These are phyloP conservation scores for Osmerus eperlanus DNA, from an alignment of 2,113 vertebrate species.

Conservation along the genomic window DNA sequence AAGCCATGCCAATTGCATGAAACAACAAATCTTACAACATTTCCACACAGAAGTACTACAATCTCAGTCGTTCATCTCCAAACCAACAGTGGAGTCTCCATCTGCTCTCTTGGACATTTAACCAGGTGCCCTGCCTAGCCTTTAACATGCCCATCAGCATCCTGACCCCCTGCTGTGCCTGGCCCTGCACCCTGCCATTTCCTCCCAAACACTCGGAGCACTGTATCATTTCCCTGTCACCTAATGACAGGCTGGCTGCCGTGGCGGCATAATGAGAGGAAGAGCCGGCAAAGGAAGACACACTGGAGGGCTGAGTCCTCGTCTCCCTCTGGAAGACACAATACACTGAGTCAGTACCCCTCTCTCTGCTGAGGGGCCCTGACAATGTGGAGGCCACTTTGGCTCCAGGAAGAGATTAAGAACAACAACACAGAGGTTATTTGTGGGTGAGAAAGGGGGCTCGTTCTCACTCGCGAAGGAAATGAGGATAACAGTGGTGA, in stretches of 20 bases:
- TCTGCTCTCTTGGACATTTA: conserved; percentile 58
- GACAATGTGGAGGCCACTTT: conserved; percentile 86
- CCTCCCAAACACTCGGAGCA: conserved; percentile 88
- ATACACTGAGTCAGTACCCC: conserved; percentile 77
- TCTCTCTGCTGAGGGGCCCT: conserved; percentile 81
- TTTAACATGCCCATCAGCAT: conserved; percentile 89
- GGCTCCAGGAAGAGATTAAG: conserved; percentile 91
- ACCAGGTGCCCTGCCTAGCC: conserved; percentile 68
- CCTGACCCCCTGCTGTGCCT: conserved; percentile 84
- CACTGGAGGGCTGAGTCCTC: conserved; percentile 29
- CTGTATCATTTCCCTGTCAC: conserved; percentile 98
- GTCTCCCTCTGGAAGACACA: conserved; percentile 83
- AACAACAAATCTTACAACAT: too few relatives aligned
- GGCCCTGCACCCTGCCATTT: conserved; percentile 90
- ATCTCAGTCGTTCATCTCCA: not conserved
- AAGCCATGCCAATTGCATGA: too few relatives aligned
- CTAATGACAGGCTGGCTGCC: conserved; percentile 94
- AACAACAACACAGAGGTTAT: conserved; percentile 84
- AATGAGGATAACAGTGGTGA: conserved; percentile 41
- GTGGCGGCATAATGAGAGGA: conserved; percentile 83
- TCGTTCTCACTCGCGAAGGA: conserved; percentile 27
- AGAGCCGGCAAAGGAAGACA: conserved; percentile 84
- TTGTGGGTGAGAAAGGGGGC: conserved; percentile 76
- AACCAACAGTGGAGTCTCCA: conserved; percentile 37
- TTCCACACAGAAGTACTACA: not conserved